Evolutionary conservation across 2,113 vertebrate species (phyloP).

Genomic region (Psettodes erumei): DNA sequence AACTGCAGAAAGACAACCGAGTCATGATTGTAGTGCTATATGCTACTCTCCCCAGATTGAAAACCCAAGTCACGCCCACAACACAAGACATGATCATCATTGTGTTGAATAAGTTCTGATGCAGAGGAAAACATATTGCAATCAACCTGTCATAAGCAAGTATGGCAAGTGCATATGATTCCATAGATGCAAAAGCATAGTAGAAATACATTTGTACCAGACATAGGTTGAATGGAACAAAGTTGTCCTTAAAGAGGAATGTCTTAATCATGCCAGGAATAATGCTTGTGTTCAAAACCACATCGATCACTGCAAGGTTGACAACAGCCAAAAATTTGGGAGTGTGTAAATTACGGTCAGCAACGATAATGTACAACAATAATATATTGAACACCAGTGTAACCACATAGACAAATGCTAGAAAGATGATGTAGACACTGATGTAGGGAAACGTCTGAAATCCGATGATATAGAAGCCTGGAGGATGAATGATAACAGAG

Average conservation of each 20-base stretch:
- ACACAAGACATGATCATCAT: conserved; percentile 49
- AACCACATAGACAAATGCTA: conserved; percentile 55
- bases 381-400: conserved; percentile 55
- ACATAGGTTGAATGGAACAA: conserved; percentile 59
- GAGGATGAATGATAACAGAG: conserved; percentile 53
- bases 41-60: not conserved
- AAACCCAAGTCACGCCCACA: conserved; percentile 36
- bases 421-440: conserved; percentile 59
- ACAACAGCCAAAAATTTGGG: conserved; percentile 66
- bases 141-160: conserved; percentile 68
- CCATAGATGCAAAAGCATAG: conserved; percentile 32
- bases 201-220: conserved; percentile 62
- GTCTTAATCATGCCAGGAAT: conserved; percentile 68
- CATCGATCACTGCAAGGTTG: conserved; percentile 62
- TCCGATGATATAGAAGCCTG: conserved; percentile 63
- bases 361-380: conserved; percentile 45
- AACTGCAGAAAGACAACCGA: conserved; percentile 62
- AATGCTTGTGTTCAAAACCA: conserved; percentile 51
- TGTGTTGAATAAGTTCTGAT: conserved; percentile 60
- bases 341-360: conserved; percentile 53
- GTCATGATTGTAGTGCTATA: conserved; percentile 37
- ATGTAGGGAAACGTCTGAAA: conserved; percentile 38
- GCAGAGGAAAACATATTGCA: conserved; percentile 68
- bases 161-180: conserved; percentile 50
- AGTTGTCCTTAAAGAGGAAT: conserved; percentile 60